Conservation (phyloP, 2,113 vertebrate genomes). For the Peromyscus polionotus region DNA sequence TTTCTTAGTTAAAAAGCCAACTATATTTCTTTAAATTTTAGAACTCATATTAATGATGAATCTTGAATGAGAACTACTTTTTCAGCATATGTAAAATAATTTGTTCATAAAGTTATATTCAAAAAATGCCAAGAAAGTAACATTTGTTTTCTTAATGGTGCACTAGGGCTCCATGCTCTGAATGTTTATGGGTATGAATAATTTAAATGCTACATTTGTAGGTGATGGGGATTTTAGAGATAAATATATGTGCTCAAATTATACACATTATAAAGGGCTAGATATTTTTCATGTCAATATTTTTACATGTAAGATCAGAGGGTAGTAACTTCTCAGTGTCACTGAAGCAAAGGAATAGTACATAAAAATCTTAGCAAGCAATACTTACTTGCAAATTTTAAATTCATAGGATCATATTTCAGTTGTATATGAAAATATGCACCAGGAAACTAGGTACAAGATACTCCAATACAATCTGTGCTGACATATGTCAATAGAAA, state of each 20-base stretch:
- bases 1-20: not conserved
- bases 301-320: not conserved
- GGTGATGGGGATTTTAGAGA: constrained; percentile 47
- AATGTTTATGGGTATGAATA: constrained; percentile 63
- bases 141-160: constrained; percentile 58
- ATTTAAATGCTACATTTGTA: constrained; percentile 58
- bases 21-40: not conserved
- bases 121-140: constrained; percentile 49
- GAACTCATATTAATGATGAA: constrained; percentile 47
- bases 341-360: not conserved
- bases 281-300: not conserved
- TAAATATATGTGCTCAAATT: constrained; percentile 34
- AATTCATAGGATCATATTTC: not conserved
- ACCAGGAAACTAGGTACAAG: not conserved
- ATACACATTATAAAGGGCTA: constrained; percentile 27
- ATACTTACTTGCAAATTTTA: not conserved
- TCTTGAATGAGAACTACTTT: not conserved
- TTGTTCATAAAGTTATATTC: constrained; percentile 41
- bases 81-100: constrained; percentile 51
- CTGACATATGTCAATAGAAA: not conserved
- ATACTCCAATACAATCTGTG: not conserved
- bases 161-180: constrained; percentile 1
- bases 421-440: not conserved
- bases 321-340: not conserved
- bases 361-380: not conserved